Conservation (phyloP, 1,140 invertebrate species). For the Brachionus rotundiformis region DNA sequence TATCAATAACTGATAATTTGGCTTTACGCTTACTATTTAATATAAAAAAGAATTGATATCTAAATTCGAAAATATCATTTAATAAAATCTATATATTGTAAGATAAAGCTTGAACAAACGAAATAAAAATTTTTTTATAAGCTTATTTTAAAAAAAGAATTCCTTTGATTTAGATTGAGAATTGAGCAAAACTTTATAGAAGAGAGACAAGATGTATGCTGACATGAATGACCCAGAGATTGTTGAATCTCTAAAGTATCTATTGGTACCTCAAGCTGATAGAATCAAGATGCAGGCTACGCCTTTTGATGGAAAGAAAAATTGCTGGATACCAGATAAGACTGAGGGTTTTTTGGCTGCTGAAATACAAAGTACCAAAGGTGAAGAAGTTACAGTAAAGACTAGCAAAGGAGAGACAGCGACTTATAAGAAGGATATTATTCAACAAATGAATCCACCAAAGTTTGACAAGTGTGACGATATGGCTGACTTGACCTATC, state of each 20-base stretch:
- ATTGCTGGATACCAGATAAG: constrained; percentile 95
- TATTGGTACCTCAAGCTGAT: constrained; percentile 48
- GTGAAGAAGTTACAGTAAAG: constrained; percentile 88
- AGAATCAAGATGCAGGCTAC: constrained; percentile 72
- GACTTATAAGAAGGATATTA: constrained; percentile 93
- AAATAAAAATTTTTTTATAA: not conserved
- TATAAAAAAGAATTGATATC: constrained; percentile 12
- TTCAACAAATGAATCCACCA: constrained; percentile 97
- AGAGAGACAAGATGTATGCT: constrained; percentile 36
- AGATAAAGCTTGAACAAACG: not conserved
- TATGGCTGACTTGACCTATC: constrained; percentile 99
- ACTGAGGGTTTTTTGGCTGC: constrained; percentile 94
- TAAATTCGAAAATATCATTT: constrained; percentile 16
- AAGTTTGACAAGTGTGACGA: constrained; percentile 99
- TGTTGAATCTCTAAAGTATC: constrained; percentile 51
- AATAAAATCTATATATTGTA: not conserved
- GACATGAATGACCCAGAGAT: constrained; percentile 52
- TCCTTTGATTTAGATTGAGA: constrained; percentile 5
- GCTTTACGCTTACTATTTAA: constrained; percentile 24
- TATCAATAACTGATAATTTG: constrained; percentile 34
- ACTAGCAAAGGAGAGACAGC: constrained; percentile 61
- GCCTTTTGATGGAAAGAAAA: constrained; percentile 98
- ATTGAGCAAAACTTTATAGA: not conserved
- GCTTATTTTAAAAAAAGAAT: not conserved
- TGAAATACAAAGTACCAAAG: constrained; percentile 96